A percentile compares a stretch with the other conserved stretches of the same genome.
Conservation (phyloP, 2,888 invertebrate species). For the Nephrotoma guestfalica region DNA sequence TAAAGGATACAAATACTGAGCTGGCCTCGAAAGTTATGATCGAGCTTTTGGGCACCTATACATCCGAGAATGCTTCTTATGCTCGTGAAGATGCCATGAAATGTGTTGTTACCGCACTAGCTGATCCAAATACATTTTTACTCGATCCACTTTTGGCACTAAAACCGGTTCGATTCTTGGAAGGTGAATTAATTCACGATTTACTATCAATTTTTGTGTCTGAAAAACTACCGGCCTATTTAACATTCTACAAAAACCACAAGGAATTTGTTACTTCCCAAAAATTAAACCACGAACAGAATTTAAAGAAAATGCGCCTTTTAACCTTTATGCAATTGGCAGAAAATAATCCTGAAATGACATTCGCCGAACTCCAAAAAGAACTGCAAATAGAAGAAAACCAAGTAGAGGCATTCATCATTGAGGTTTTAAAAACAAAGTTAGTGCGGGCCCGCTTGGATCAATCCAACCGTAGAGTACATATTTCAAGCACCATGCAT, state of each 20-base stretch:
- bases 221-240: constrained; percentile 83
- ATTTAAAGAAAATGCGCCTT: constrained; percentile 92
- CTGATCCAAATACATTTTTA: constrained; percentile 91
- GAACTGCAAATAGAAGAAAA: constrained; percentile 77
- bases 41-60: constrained; percentile 89
- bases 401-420: constrained; percentile 92
- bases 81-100: constrained; percentile 94
- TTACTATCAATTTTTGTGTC: constrained; percentile 88
- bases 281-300: constrained; percentile 82
- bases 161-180: constrained; percentile 88
- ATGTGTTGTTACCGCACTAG: constrained; percentile 92
- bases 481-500: constrained; percentile 87
- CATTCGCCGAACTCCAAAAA: constrained; percentile 75
- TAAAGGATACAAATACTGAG: constrained; percentile 76
- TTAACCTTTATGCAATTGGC: constrained; percentile 96
- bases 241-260: constrained; percentile 82
- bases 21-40: constrained; percentile 94
- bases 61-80: constrained; percentile 90
- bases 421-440: constrained; percentile 88
- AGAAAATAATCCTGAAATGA: constrained; percentile 81
- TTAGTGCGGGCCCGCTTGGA: constrained; percentile 87
- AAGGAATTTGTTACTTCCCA: constrained; percentile 76
- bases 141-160: constrained; percentile 85
- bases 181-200: constrained; percentile 91
- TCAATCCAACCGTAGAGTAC: constrained; percentile 69